Evolutionary conservation across 1,140 invertebrate genomes (phyloP).

Genomic region (Pararge aegeria): DNA sequence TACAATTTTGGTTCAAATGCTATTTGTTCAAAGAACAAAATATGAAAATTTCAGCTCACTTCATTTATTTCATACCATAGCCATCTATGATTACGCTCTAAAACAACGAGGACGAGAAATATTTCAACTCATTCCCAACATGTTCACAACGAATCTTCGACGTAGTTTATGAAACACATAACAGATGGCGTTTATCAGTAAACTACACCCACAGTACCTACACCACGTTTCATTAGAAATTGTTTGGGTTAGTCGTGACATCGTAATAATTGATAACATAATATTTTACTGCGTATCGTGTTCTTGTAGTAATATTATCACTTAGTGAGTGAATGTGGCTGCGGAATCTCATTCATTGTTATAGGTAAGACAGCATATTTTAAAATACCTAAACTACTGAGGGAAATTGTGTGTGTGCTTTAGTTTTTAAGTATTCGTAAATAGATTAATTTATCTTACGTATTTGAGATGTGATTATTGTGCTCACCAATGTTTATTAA

Average conservation of each 20-base stretch:
- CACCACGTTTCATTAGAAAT: neutral
- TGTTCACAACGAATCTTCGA: neutral
- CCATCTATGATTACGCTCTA: neutral
- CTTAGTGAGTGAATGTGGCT: slow-evolving; percentile 18
- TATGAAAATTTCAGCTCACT: too few relatives aligned
- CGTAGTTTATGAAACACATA: neutral
- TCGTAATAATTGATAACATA: neutral
- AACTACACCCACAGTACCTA: neutral
- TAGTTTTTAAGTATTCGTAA: too few relatives aligned
- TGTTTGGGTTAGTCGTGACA: neutral
- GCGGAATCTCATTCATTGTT: slow-evolving; percentile 16
- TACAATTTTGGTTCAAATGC: too few relatives aligned
- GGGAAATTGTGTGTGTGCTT: too few relatives aligned
- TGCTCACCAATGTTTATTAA: too few relatives aligned
- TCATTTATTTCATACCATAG: too few relatives aligned
- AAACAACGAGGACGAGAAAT: neutral
- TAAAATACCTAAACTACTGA: neutral
- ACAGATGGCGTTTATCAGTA: neutral
- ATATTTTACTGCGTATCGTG: neutral
- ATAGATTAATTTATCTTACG: too few relatives aligned
- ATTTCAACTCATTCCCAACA: neutral
- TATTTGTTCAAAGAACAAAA: too few relatives aligned
- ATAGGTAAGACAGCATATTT: slow-evolving; percentile 7
- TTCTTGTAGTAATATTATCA: slow-evolving; percentile 4
- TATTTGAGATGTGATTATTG: too few relatives aligned